These are phyloP conservation scores for Leptopterna dolabrata DNA, from an alignment of 2,888 invertebrate genomes.

Conservation along the genomic window DNA sequence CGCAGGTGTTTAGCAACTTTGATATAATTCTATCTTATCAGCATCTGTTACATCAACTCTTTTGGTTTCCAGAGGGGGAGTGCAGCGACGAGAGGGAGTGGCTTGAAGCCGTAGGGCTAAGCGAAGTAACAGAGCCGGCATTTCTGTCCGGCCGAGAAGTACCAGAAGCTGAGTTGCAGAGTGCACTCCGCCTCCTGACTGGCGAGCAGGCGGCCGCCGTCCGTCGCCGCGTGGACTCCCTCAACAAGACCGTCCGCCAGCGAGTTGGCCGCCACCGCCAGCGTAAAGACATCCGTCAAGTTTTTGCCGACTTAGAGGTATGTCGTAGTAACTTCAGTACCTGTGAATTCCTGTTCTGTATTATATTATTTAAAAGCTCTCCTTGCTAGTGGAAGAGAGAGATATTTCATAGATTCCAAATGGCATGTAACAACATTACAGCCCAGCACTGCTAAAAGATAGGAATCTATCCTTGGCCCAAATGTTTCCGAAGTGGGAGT, in stretches of 20 bases:
- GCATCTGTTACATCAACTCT: too few relatives aligned
- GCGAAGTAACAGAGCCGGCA: slow-evolving; percentile 77
- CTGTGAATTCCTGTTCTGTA: too few relatives aligned
- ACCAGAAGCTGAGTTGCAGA: slow-evolving; percentile 74
- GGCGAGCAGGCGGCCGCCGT: slow-evolving; percentile 83
- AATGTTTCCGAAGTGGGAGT: too few relatives aligned
- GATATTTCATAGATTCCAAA: too few relatives aligned
- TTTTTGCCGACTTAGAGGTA: slow-evolving; percentile 85
- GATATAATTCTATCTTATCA: too few relatives aligned
- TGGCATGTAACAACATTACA: too few relatives aligned
- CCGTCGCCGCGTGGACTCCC: slow-evolving; percentile 77
- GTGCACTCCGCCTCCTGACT: slow-evolving; percentile 70
- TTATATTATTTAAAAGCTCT: too few relatives aligned
- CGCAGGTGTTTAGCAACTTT: too few relatives aligned
- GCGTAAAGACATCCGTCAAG: slow-evolving; percentile 80
- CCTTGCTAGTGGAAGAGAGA: too few relatives aligned
- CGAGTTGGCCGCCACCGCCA: slow-evolving; percentile 70
- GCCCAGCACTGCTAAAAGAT: too few relatives aligned
- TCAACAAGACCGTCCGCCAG: slow-evolving; percentile 81
- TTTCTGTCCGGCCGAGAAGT: slow-evolving; percentile 75
- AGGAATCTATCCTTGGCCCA: too few relatives aligned
- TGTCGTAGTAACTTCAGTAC: slow-evolving; percentile 62
- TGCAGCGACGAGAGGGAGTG: slow-evolving; percentile 83
- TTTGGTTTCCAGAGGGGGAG: slow-evolving; percentile 60
- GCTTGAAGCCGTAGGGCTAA: slow-evolving; percentile 79